Percentiles rank a stretch among this genome's conserved stretches.
Conservation (phyloP, 1,140 invertebrate genomes). For the Ephestia elutella region DNA sequence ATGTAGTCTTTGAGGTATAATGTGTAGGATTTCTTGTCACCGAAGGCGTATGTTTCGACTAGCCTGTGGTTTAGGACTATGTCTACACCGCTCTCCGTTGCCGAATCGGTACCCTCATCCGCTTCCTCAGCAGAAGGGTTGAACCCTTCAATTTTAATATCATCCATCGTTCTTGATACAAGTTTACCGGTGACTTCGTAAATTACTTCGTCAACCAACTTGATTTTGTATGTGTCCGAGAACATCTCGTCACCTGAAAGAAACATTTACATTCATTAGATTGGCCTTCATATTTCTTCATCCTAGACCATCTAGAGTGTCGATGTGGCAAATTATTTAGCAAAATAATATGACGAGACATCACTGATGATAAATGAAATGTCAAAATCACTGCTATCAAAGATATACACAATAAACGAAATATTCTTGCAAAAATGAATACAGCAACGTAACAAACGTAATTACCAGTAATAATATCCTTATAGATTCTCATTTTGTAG, state of each 20-base stretch:
- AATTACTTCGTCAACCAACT: constrained; percentile 93
- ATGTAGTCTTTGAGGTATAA: constrained; percentile 96
- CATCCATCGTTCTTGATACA: constrained; percentile 83
- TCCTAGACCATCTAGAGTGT: constrained; percentile 21
- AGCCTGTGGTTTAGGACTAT: constrained; percentile 95
- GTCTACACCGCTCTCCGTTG: constrained; percentile 89
- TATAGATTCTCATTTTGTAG: constrained; percentile 95
- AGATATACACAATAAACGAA: constrained; percentile 23
- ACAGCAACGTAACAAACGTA: constrained; percentile 29
- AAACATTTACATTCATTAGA: constrained; percentile 16
- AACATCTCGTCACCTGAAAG: constrained; percentile 97
- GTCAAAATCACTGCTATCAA: constrained; percentile 58
- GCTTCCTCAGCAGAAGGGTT: constrained; percentile 95
- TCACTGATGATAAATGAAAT: constrained; percentile 37
- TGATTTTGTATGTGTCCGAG: constrained; percentile 97
- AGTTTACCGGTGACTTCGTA: constrained; percentile 96
- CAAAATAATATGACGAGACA: constrained; percentile 33
- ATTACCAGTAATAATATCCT: constrained; percentile 94
- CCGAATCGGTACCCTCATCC: constrained; percentile 87
- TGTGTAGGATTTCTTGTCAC: constrained; percentile 93
- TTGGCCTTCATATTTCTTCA: constrained; percentile 6
- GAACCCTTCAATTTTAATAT: constrained; percentile 87
- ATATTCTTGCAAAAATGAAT: constrained; percentile 28
- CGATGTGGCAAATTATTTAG: constrained; percentile 50
- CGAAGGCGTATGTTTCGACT: constrained; percentile 88